These are phyloP conservation scores for Triplophysa siluroides DNA, from an alignment of 2,113 vertebrate species.

Conservation along the genomic window DNA sequence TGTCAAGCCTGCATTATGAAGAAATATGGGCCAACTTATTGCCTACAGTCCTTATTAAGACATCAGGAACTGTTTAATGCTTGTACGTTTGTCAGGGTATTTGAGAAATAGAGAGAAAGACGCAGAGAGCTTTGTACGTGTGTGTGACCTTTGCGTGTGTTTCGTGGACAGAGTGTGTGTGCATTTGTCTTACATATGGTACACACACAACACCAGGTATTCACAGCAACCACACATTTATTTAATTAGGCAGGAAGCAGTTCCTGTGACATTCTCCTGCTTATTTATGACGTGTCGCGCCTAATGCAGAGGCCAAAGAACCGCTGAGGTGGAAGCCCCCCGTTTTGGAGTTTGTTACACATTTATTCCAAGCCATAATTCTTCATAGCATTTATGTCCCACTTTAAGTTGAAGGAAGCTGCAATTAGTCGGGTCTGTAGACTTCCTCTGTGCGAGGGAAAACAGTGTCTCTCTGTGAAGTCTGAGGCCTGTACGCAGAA, in stretches of 20 bases:
- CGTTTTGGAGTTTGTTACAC: conserved; percentile 50
- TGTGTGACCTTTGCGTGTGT: conserved; percentile 33
- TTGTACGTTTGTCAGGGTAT: conserved; percentile 36
- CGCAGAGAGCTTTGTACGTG: conserved; percentile 23
- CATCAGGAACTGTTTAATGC: conserved; percentile 56
- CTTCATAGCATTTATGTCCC: conserved; percentile 55
- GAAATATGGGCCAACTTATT: conserved; percentile 23
- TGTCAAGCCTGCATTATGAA: conserved; percentile 19
- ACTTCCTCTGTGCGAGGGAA: conserved; percentile 51
- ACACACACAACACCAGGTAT: conserved; percentile 60
- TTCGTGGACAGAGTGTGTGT: conserved; percentile 48
- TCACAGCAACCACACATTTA: conserved; percentile 61
- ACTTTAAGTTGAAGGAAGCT: conserved; percentile 46
- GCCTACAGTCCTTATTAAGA: conserved; percentile 56
- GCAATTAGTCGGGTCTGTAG: conserved; percentile 65
- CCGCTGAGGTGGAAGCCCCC: conserved; percentile 57
- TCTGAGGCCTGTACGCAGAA: conserved; percentile 16
- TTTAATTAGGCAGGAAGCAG: conserved; percentile 75
- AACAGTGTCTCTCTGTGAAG: conserved; percentile 46
- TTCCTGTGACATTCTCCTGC: conserved; percentile 61
- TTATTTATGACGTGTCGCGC: conserved; percentile 74
- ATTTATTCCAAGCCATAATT: conserved; percentile 60
- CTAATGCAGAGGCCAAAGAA: conserved; percentile 59
- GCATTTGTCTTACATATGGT: conserved; percentile 57
- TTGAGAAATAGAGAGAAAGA: conserved; percentile 43